Evolutionary conservation across 2,797 vertebrate species (phyloP).

Genomic region (Potorous gilbertii): DNA sequence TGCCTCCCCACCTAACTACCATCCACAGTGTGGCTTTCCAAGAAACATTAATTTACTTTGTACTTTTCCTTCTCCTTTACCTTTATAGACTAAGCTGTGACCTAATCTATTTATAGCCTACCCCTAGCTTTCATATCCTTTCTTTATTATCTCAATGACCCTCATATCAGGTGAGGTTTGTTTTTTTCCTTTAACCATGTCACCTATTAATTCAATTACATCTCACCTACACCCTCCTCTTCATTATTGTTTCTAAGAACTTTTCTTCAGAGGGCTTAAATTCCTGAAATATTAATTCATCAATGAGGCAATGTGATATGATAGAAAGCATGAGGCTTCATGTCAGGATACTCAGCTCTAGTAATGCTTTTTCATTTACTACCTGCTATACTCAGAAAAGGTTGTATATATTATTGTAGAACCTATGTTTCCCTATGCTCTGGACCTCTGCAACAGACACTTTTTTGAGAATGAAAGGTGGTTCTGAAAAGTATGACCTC

Average conservation of each 20-base stretch:
- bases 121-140: not conserved
- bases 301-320: not conserved
- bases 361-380: not conserved
- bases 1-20: not conserved
- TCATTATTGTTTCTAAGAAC: not conserved
- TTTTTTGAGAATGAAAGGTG: not conserved
- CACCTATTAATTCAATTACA: not conserved
- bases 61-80: not conserved
- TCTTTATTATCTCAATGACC: not conserved
- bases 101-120: not conserved
- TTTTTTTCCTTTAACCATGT: not conserved
- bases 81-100: not conserved
- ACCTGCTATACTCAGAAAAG: not conserved
- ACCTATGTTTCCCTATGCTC: not conserved
- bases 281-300: not conserved
- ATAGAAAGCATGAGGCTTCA: not conserved
- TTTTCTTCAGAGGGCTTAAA: not conserved
- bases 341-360: not conserved
- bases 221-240: not conserved
- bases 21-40: not conserved
- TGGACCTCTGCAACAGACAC: not conserved
- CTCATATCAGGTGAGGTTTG: not conserved
- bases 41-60: not conserved
- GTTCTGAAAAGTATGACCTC: not conserved
- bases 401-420: not conserved